Base-by-base conservation (phyloP, 1,140 invertebrate genomes). In the Patella vulgata region DNA sequence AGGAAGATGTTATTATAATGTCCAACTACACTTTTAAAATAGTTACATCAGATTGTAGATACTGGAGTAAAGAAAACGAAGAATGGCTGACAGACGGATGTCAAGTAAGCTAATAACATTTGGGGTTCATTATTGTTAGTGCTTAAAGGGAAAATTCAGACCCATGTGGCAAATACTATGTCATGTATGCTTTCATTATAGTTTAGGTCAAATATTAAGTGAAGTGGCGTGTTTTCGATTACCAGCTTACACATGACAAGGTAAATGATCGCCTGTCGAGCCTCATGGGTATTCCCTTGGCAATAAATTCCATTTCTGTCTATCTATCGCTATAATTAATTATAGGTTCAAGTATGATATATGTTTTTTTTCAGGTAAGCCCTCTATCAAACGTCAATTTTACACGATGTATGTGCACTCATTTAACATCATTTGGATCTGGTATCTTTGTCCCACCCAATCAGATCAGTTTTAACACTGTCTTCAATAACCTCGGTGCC, bases 371-470 rank as follows among this genome's bases (percentile, higher is more conserved):
- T 23, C 43, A 78, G 75, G 63, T 75, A 6, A 70, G 73, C 46
- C 39, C 55, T 8, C 23, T 63, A 17, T 75, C 75, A 11, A 75
- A 66, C 14, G 51, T 59, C 2, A 58, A 65, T 11, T 62, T 63
- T 50, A 74, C 73, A 2, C 59, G 63, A 50, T 79, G 75, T 46
- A 47, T 71, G 17, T 79, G 77, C 54, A 71, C 74, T 44, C 75
- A 75, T 59, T 57, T 79, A 47, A 77, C 75, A 11, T 71, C 71
- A 27, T 79, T 77, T 59, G 77, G 68, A 11, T 55, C 64, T 11
- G 71, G 72, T 30, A 72, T 80, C 44, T 73, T 73, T 43, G 69
- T 75, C 23, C 75, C 75, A 8, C 69, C 71, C 19, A 79, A 79
- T 55, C 48, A 43, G n/a, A 74, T 78, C 51, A 59, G 70, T 57